A percentile compares a stretch with the other conserved stretches of the same genome.
Evolutionary conservation across 2,888 invertebrate genomes (phyloP).

Genomic region (Hyposoter didymator): DNA sequence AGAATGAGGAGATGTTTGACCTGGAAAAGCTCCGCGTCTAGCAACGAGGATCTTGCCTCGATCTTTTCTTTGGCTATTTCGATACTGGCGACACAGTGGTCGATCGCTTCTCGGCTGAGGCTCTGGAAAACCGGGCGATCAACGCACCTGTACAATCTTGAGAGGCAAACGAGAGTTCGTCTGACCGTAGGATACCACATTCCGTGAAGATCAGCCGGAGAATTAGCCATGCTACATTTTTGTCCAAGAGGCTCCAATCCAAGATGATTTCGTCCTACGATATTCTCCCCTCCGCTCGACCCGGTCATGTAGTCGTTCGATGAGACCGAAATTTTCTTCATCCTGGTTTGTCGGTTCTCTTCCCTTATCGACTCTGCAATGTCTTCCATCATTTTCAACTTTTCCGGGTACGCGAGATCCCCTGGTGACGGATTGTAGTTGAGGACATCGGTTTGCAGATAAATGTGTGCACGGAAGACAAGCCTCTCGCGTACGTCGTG

Average conservation of each 20-base stretch:
- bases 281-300: conserved; percentile 22
- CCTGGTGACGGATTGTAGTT: conserved; percentile 95
- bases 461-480: conserved; percentile 97
- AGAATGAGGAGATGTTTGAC: conserved; percentile 98
- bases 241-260: conserved; percentile 79
- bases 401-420: conserved; percentile 99
- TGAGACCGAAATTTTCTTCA: conserved; percentile 80
- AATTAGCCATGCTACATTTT: conserved; percentile 85
- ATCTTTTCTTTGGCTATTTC: conserved; percentile 93
- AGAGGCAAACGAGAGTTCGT: conserved; percentile 96
- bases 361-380: conserved; percentile 82
- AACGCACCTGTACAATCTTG: conserved; percentile 95
- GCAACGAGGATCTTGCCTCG: conserved; percentile 89
- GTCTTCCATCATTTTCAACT: conserved; percentile 98
- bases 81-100: conserved; percentile 96
- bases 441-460: conserved; percentile 95
- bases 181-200: conserved; percentile 99
- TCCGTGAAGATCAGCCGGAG: conserved; percentile 98
- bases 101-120: conserved; percentile 97
- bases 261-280: conserved; percentile 61
- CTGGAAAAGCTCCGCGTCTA: conserved; percentile 98
- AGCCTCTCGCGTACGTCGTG: conserved; percentile 98
- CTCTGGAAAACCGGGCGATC: conserved; percentile 98
- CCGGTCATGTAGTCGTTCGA: conserved; percentile 74
- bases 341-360: conserved; percentile 78